These are phyloP conservation scores for Okamejei kenojei DNA, from an alignment of 2,797 vertebrate genomes.

Conservation along the genomic window DNA sequence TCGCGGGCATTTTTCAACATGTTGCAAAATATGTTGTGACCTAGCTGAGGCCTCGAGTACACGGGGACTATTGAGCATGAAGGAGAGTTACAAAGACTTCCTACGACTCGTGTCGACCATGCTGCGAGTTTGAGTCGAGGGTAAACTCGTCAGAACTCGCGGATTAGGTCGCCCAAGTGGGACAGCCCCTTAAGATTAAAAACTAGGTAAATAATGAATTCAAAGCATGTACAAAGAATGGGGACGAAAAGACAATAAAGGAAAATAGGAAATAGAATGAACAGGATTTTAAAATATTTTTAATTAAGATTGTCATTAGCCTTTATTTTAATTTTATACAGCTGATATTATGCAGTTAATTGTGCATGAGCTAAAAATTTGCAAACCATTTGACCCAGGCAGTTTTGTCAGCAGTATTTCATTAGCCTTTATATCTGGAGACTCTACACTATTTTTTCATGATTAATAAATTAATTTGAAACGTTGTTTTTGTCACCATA, in stretches of 20 bases:
- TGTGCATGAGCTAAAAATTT: conserved; percentile 1
- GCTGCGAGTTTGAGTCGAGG: too few species aligned
- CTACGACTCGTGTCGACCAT: too few species aligned
- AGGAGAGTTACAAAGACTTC: too few species aligned
- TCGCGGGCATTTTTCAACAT: too few species aligned
- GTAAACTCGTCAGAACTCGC: too few species aligned
- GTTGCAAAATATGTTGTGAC: too few species aligned
- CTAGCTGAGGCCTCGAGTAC: too few species aligned
- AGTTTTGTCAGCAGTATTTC: conserved; percentile 30
- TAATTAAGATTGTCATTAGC: conserved; percentile 17
- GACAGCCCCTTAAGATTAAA: background rate
- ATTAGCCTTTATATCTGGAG: conserved; percentile 8
- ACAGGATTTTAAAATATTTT: background rate
- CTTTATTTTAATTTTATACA: conserved; percentile 9
- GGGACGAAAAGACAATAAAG: background rate
- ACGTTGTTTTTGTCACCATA: background rate
- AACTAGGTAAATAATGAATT: background rate
- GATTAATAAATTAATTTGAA: conserved; percentile 7
- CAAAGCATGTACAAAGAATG: background rate
- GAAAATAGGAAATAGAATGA: background rate
- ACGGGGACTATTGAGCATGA: too few species aligned
- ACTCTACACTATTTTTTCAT: conserved; percentile 24
- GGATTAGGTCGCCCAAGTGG: too few species aligned
- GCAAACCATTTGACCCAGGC: conserved; percentile 24
- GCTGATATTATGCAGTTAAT: background rate